These are phyloP conservation scores for Tetramorium bicarinatum DNA, from an alignment of 2,888 invertebrate species.

Conservation along the genomic window DNA sequence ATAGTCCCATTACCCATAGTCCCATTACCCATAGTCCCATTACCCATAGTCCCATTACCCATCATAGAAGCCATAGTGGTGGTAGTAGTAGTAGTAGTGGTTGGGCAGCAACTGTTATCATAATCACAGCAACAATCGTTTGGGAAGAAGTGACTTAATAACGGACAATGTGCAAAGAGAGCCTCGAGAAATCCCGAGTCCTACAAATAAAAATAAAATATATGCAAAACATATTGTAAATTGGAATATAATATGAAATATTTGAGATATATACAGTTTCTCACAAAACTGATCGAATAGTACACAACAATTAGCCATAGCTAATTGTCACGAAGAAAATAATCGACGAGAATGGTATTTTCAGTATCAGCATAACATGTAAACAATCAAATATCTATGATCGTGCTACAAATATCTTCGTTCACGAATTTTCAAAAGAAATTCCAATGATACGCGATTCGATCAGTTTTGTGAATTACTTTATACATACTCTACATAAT, in stretches of 20 bases:
- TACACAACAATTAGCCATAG: neutral
- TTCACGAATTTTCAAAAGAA: neutral
- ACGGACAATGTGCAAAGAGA: conserved; percentile 4
- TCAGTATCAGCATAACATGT: neutral
- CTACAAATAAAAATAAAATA: conserved; percentile 1
- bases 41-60: too few species aligned
- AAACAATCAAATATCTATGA: neutral
- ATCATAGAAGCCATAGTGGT: too few species aligned
- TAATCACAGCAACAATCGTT: conserved; percentile 2
- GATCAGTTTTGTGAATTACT: neutral
- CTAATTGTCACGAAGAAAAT: neutral
- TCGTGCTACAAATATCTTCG: too few species aligned
- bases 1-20: too few species aligned
- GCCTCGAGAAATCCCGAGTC: neutral
- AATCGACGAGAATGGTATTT: neutral
- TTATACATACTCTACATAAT: neutral
- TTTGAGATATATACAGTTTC: neutral
- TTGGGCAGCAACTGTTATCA: neutral
- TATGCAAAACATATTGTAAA: neutral
- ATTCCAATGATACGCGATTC: neutral
- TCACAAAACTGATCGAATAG: neutral
- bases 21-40: too few species aligned
- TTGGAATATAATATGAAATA: conserved; percentile 8
- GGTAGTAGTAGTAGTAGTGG: neutral
- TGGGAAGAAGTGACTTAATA: neutral